Conservation (phyloP, 2,113 vertebrate genomes). For the Chaetops frenatus region DNA sequence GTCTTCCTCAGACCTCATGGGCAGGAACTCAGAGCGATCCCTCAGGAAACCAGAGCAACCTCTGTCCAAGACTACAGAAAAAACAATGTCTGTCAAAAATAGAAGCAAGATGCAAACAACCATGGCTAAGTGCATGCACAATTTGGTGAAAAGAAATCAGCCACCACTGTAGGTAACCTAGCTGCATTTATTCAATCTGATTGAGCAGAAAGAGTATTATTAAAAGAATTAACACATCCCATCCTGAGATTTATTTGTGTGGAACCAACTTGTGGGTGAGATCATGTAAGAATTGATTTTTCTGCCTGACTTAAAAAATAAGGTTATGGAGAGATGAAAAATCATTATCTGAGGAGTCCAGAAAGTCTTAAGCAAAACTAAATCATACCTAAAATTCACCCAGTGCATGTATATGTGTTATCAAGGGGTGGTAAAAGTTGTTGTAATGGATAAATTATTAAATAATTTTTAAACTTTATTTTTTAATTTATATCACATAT, state of each 20-base stretch:
- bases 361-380: slow-evolving; percentile 4
- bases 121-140: not conserved
- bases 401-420: not conserved
- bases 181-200: slow-evolving; percentile 3
- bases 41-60: not conserved
- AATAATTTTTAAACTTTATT: not conserved
- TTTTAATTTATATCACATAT: not conserved
- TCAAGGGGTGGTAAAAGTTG: not conserved
- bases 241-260: slow-evolving; percentile 22
- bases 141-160: not conserved
- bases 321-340: not conserved
- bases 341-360: not conserved
- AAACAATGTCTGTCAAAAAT: not conserved
- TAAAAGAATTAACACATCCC: slow-evolving; percentile 16
- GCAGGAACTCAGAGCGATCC: not conserved
- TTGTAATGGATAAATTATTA: not conserved
- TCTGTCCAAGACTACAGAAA: not conserved
- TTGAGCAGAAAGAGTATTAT: slow-evolving; percentile 16
- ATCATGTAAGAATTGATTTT: slow-evolving; percentile 42
- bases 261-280: not conserved
- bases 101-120: not conserved
- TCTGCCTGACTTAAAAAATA: slow-evolving; percentile 13
- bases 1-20: not conserved
- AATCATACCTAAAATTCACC: not conserved
- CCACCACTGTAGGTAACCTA: not conserved